Evolutionary conservation across 2,797 vertebrate species (phyloP), one percentile per base, ranked within the genome.

Genomic region (Muscicapa comitata): DNA sequence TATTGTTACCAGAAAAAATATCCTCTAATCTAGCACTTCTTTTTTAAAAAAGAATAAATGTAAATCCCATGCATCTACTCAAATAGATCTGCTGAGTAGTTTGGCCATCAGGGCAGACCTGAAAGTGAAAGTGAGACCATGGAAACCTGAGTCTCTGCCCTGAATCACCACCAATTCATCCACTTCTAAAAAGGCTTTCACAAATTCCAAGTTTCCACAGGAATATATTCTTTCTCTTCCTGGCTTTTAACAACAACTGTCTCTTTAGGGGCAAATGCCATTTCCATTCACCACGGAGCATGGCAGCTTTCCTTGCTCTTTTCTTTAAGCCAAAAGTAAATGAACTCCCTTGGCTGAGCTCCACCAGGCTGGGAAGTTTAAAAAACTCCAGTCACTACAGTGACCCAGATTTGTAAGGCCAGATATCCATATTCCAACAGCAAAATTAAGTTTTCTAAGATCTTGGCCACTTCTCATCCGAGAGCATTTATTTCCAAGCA

Each of bases 281-380:
- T 84, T 96, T 96, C 93, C 92, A 92, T 94, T 86, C 94, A 96
- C 94, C 92, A 96, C 80, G 40, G 83, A 93, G 86, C 83, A 91
- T 54, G 17, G 88, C 83, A 90, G 85, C 95, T 94, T 89, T 91
- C 86, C 96, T 86, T 86, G 96, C 96, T 90, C 94, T 97, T 96
- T 95, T 95, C 96, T 96, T 73, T 82, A 84, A 95, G 92, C 80
- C 92, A 84, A n/a, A 88, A 83, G 80, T 85, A 87, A 91, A 78
- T 85, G 24, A 96, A 93, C 62, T 95, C 67, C 67, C 43, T 80
- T 91, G 93, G 93, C 92, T 55, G 57, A 74, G 85, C 54, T 88
- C 92, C 84, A 90, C 11, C 58, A 68, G 80, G 76, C 87, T 47
- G 73, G 51, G 94, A 96, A 95, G 92, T 40, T 85, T 76, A 65